Percentiles rank a stretch among this genome's conserved stretches.
Conservation (phyloP, 2,888 invertebrate species). For the Caenorhabditis sinica region DNA sequence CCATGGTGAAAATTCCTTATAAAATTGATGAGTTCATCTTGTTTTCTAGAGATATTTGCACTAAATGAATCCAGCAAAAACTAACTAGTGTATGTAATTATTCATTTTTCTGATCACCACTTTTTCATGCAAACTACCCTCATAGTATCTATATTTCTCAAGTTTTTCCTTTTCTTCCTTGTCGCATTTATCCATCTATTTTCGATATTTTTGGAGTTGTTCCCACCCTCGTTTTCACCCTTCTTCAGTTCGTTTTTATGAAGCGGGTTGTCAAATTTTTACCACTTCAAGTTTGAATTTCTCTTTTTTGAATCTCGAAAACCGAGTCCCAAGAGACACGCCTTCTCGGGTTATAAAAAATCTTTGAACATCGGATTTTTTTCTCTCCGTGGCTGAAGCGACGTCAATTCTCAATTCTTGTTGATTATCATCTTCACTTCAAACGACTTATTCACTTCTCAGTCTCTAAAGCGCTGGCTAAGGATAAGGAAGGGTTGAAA, state of each 20-base stretch:
- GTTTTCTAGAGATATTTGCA: constrained; percentile 1
- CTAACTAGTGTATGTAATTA: constrained; percentile 17
- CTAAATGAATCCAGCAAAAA: background rate
- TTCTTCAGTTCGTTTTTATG: constrained; percentile 27
- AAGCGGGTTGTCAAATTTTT: constrained; percentile 49
- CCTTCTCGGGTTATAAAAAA: constrained; percentile 54
- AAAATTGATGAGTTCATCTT: no score
- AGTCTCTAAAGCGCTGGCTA: background rate
- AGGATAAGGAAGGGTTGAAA: background rate
- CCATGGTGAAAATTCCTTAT: no score
- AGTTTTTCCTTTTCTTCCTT: constrained; percentile 7
- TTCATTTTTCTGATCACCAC: constrained; percentile 32
- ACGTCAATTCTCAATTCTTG: constrained; percentile 63
- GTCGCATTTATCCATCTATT: background rate
- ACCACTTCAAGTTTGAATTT: constrained; percentile 59
- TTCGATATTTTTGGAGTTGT: constrained; percentile 33
- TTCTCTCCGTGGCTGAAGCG: constrained; percentile 33
- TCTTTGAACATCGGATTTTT: constrained; percentile 55
- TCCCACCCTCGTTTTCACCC: constrained; percentile 36
- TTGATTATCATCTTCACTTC: constrained; percentile 59
- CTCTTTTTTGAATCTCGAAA: constrained; percentile 15
- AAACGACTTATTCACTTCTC: constrained; percentile 37
- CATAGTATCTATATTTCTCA: background rate
- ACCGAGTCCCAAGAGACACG: constrained; percentile 34
- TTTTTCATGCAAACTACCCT: background rate